phyloP scores from a whole-genome alignment of 1,140 invertebrate species.

The Andricus grossulariae region DNA sequence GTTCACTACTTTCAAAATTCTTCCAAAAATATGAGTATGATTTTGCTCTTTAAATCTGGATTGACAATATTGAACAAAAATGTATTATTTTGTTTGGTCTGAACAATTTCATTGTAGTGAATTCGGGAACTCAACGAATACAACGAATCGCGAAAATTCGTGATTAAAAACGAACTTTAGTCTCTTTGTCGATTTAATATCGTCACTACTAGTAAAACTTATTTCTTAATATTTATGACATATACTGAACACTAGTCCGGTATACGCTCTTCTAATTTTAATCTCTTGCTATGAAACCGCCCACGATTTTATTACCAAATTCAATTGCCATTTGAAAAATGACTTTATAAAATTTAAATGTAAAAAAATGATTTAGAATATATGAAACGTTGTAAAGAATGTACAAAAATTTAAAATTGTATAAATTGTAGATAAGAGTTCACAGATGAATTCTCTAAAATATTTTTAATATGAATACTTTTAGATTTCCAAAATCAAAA shows the following conservation, averaged over 20 bases:
- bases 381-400: background rate
- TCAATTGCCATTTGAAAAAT: conserved; percentile 12
- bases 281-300: conserved; percentile 42
- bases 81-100: background rate
- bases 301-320: conserved; percentile 24
- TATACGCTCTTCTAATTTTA: conserved; percentile 64
- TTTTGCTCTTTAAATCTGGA: background rate
- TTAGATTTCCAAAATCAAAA: background rate
- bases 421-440: no score
- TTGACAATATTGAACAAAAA: background rate
- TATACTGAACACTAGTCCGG: conserved; percentile 65
- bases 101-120: conserved; percentile 40
- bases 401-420: conserved; percentile 23
- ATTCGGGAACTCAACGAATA: conserved; percentile 45
- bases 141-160: conserved; percentile 31
- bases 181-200: background rate
- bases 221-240: conserved; percentile 25
- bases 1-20: conserved; percentile 12
- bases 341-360: no score
- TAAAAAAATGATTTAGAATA: background rate
- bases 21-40: background rate
- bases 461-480: background rate
- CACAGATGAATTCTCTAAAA: no score
- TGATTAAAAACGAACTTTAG: background rate
- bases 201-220: conserved; percentile 10